Evolutionary conservation across 2,113 vertebrate species (phyloP).

Genomic region (Laticauda laticaudata): DNA sequence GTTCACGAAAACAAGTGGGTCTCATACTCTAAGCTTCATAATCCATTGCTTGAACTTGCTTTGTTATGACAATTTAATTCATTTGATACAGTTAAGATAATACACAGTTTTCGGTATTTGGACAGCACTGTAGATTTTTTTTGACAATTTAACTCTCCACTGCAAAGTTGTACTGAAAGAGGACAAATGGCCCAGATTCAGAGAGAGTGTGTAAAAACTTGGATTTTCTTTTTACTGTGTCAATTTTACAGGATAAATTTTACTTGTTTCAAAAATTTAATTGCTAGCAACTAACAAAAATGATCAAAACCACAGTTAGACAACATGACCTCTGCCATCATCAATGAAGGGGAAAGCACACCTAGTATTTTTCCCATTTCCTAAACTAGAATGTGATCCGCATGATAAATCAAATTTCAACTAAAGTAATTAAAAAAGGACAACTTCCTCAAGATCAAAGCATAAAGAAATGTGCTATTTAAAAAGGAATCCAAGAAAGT

Average conservation of each 20-base stretch:
- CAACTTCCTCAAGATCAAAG: neutral
- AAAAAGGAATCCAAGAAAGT: neutral
- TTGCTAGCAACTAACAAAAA: neutral
- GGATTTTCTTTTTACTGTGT: neutral
- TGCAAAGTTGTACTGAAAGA: neutral
- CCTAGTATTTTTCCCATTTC: neutral
- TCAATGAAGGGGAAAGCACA: neutral
- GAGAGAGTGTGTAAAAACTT: neutral
- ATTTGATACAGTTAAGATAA: neutral
- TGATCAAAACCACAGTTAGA: neutral
- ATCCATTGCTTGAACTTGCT: neutral
- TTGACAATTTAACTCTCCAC: neutral
- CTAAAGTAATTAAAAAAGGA: neutral
- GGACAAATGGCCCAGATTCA: neutral
- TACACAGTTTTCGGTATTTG: neutral
- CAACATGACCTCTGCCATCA: neutral
- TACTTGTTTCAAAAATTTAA: neutral
- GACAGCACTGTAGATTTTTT: neutral
- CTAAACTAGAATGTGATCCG: neutral
- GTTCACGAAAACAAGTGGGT: neutral
- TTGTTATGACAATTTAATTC: neutral
- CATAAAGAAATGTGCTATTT: neutral
- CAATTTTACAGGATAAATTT: neutral
- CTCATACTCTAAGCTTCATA: neutral
- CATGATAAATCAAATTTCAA: neutral